Conservation (phyloP, 2,113 vertebrate species). For the Mastomys coucha region DNA sequence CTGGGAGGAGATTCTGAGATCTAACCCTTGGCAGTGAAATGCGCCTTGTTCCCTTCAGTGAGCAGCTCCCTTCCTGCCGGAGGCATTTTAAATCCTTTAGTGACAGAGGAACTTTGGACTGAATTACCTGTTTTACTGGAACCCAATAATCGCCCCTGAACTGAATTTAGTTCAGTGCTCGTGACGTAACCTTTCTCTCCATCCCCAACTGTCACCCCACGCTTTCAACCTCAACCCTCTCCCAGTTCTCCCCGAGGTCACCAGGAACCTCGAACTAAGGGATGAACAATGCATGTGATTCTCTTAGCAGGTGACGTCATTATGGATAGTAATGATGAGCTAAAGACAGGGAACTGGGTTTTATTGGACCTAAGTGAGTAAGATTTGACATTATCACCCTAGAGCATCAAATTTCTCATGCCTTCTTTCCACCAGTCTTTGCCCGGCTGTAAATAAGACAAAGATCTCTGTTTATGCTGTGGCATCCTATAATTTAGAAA, state of each 20-base stretch:
- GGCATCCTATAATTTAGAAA: conserved; percentile 31
- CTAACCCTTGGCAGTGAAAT: conserved; percentile 52
- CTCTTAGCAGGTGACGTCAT: background rate
- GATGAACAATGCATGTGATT: background rate
- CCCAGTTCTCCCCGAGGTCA: background rate
- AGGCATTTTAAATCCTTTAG: conserved; percentile 30
- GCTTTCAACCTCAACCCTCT: background rate
- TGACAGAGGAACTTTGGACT: background rate
- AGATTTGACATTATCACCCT: background rate
- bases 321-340: background rate
- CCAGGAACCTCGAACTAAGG: background rate
- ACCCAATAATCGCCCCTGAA: conserved; percentile 40
- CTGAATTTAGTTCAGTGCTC: background rate
- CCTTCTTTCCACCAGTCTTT: background rate
- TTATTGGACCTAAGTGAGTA: background rate
- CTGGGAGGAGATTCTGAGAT: conserved; percentile 64
- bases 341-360: background rate
- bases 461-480: conserved; percentile 2
- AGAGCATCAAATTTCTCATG: background rate
- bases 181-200: background rate
- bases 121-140: background rate
- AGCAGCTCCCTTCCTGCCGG: conserved; percentile 58
- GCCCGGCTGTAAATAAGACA: conserved; percentile 16
- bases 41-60: conserved; percentile 38
- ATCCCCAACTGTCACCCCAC: background rate